Evolutionary conservation across 2,113 vertebrate species (phyloP).

Genomic region (Zosterops japonicus): DNA sequence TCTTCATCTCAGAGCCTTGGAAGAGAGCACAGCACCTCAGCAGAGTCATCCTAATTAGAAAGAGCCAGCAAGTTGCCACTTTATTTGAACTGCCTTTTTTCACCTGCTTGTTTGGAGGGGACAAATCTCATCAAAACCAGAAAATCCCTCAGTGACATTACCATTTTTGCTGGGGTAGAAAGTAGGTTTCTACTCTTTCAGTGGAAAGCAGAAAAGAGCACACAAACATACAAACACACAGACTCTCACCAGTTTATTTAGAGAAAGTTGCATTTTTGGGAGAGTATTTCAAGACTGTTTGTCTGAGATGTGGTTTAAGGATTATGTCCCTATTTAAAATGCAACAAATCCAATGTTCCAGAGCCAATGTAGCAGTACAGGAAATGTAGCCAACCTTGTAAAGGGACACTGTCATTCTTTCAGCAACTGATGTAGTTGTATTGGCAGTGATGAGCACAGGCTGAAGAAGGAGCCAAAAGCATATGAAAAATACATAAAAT

Average conservation of each 20-base stretch:
- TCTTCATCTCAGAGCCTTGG: not conserved
- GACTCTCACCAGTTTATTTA: not conserved
- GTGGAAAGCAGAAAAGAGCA: not conserved
- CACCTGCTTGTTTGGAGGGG: not conserved
- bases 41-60: not conserved
- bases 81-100: not conserved
- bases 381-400: not conserved
- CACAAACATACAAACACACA: not conserved
- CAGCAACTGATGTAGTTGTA: not conserved
- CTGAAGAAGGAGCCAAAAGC: not conserved
- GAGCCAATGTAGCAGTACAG: not conserved
- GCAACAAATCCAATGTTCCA: not conserved
- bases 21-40: not conserved
- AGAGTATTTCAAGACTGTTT: not conserved
- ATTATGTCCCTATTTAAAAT: not conserved
- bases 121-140: not conserved
- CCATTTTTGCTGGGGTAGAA: not conserved
- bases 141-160: not conserved
- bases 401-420: not conserved
- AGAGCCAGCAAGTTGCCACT: not conserved
- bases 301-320: not conserved
- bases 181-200: not conserved
- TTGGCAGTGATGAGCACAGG: not conserved
- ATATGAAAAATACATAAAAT: not conserved
- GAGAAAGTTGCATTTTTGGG: not conserved